Base-by-base conservation (phyloP, 2,797 vertebrate genomes). In the Sebastes goodei region DNA sequence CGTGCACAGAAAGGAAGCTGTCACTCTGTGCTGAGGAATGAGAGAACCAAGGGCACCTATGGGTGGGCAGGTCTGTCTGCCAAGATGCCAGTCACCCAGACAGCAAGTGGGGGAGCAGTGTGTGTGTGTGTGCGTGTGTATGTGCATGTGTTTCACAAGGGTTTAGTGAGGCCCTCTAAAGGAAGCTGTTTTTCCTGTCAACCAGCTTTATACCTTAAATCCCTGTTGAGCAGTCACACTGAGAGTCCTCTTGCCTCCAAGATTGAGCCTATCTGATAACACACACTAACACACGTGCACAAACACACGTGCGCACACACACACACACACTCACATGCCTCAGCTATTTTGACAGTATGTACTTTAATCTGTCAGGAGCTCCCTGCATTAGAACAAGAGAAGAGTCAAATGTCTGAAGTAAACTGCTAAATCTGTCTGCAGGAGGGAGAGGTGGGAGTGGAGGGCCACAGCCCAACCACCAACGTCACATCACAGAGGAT, bases 61-160 rank as follows among this genome's bases (percentile, higher is more conserved):
- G 91, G 93, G 94, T 93, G 95, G 94, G 95, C 89, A 89, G 89
- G 92, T 81, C 93, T 94, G 93, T 94, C 94, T 94, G 88, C 92
- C 91, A 91, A 84, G 78, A 82, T 94, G 94, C 91, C 92, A 90
- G 86, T 93, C 80, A 90, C 68, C 82, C 78, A 83, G 92, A 95
- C 89, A 93, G 90, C 81, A 86, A 83, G 89, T 84, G 83, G 87
- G 77, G 90, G 81, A 57, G 79, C 60, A 2, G 63, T 64, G 65
- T 81, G 80, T 71, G 57, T 30, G 62, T 83, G 67, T 77, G 76
- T 78, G 79, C 82, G 63, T 74, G 61, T 70, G 74, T 81, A 74
- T 63, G 77, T 72, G 71, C 78, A 60, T 88, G 75, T 79, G 69
- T 86, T 78, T 83, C 78, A 82, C 64, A 80, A 61, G 84, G 89